phyloP scores from a whole-genome alignment of 2,113 vertebrate species.

The Hippopotamus amphibius region DNA sequence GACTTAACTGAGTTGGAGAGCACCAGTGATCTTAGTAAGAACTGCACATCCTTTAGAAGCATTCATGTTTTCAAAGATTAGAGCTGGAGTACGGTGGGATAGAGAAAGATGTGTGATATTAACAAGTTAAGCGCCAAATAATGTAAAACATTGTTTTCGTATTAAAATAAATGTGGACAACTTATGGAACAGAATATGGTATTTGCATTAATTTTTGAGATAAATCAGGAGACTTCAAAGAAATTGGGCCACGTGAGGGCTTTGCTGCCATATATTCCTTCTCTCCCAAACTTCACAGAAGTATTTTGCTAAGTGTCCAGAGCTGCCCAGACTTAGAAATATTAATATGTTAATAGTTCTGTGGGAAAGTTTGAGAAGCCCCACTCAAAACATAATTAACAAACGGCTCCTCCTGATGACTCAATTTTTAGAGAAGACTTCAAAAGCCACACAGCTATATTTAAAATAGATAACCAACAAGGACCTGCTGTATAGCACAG shows the following conservation, averaged over 20 bases:
- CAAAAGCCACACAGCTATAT: background rate
- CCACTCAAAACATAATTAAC: background rate
- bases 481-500: background rate
- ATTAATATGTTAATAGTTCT: background rate
- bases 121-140: background rate
- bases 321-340: background rate
- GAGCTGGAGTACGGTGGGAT: background rate
- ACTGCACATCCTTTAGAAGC: background rate
- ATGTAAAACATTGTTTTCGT: background rate
- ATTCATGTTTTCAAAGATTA: background rate
- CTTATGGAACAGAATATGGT: background rate
- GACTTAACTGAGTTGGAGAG: background rate
- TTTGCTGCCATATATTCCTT: background rate
- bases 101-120: background rate
- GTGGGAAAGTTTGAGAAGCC: background rate
- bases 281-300: background rate
- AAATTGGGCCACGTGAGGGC: background rate
- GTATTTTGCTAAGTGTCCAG: background rate
- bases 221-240: background rate
- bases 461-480: background rate
- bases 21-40: background rate
- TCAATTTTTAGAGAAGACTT: background rate
- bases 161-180: background rate
- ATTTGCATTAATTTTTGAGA: background rate
- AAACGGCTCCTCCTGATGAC: constrained; percentile 23